A percentile compares a stretch with the other conserved stretches of the same genome.
phyloP scores from a whole-genome alignment of 2,797 vertebrate genomes.

The Parauchenoglanis punctatus region DNA sequence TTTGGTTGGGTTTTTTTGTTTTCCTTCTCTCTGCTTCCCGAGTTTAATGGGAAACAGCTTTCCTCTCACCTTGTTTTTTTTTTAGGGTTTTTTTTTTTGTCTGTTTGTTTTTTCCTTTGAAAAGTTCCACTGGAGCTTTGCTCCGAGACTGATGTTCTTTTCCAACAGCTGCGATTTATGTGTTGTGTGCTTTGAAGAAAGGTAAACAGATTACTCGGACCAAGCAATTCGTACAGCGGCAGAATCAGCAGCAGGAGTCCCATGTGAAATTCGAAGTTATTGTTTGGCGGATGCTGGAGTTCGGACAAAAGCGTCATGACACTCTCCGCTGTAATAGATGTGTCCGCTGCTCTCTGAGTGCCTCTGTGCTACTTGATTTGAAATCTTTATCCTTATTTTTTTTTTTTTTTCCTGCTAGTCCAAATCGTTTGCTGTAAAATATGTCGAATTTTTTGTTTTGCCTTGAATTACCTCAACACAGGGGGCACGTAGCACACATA shows the following conservation, averaged over 20 bases:
- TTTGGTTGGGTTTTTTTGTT: neutral
- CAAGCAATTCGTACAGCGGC: slow-evolving; percentile 39
- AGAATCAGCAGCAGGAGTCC: slow-evolving; percentile 39
- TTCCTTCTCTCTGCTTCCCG: neutral
- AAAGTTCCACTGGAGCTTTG: slow-evolving; percentile 12
- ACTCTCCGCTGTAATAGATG: slow-evolving; percentile 43
- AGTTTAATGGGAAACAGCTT: slow-evolving; percentile 12
- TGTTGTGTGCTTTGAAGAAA: slow-evolving; percentile 44
- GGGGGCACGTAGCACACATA: neutral
- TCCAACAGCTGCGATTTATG: slow-evolving; percentile 58
- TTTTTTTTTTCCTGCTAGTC: neutral
- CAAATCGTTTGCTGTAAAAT: neutral
- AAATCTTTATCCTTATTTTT: slow-evolving; percentile 1
- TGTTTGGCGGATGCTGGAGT: slow-evolving; percentile 46
- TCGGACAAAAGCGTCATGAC: slow-evolving; percentile 42
- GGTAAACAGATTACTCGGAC: slow-evolving; percentile 38
- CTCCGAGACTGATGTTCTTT: slow-evolving; percentile 38
- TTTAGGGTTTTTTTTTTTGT: neutral
- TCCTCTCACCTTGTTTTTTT: neutral
- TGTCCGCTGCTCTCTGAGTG: slow-evolving; percentile 16
- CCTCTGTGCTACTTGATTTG: slow-evolving; percentile 24
- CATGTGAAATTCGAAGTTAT: slow-evolving; percentile 45
- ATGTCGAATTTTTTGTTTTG: neutral
- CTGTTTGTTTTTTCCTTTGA: slow-evolving; percentile 4
- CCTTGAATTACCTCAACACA: neutral